Conservation (phyloP, 2,113 vertebrate genomes). For the Formicarius rufipectus region DNA sequence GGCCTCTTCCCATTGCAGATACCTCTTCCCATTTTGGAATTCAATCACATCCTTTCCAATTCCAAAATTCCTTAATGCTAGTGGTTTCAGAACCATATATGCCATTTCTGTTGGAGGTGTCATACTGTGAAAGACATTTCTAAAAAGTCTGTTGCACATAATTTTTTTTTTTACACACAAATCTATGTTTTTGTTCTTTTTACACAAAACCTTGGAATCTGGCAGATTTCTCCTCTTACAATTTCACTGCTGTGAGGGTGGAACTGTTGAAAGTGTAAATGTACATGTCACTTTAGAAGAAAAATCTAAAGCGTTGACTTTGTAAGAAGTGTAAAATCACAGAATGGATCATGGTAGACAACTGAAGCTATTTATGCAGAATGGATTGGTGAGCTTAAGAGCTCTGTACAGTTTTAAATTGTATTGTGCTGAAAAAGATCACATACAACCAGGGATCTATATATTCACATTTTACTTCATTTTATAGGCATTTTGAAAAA, state of each 20-base stretch:
- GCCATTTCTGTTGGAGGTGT: not conserved
- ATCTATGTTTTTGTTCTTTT: not conserved
- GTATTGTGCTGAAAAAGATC: not conserved
- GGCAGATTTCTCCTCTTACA: not conserved
- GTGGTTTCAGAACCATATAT: not conserved
- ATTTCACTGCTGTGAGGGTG: not conserved
- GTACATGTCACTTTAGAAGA: not conserved
- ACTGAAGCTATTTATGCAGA: not conserved
- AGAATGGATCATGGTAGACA: not conserved
- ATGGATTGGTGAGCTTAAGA: not conserved
- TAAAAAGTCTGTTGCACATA: not conserved
- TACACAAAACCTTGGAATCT: not conserved
- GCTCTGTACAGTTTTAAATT: not conserved
- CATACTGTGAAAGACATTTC: not conserved
- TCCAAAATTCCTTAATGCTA: not conserved
- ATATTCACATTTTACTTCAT: not conserved
- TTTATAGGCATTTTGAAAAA: constrained; percentile 1
- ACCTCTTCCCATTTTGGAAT: not conserved
- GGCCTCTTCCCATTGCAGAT: not conserved
- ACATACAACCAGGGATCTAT: not conserved
- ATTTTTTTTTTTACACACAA: not conserved
- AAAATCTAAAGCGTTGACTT: not conserved
- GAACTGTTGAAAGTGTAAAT: not conserved
- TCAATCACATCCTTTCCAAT: not conserved
- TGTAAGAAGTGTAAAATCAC: not conserved